These are phyloP conservation scores for Phocoena phocoena DNA, from an alignment of 2,113 vertebrate genomes.

Conservation along the genomic window DNA sequence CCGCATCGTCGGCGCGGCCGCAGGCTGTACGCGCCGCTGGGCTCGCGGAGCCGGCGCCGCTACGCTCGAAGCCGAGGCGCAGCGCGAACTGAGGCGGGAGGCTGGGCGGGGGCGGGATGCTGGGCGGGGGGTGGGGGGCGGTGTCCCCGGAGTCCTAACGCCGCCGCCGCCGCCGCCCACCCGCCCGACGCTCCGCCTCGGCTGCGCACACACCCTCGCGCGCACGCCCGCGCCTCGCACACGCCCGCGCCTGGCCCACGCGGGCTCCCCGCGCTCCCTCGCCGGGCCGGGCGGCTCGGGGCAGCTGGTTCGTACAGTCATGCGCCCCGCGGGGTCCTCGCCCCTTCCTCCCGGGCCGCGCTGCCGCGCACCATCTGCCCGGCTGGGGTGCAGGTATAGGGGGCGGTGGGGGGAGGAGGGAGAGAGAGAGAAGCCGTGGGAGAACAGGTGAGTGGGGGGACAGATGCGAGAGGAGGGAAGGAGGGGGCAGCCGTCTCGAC, in stretches of 20 bases:
- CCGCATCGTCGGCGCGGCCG: conserved; percentile 67
- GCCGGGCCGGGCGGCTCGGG: neutral
- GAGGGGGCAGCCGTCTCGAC: neutral
- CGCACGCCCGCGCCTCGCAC: conserved; percentile 53
- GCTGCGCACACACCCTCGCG: conserved; percentile 55
- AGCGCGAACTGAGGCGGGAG: conserved; percentile 65
- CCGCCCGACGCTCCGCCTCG: conserved; percentile 60
- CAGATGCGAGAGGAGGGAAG: too few species aligned
- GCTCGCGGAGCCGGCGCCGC: conserved; percentile 76
- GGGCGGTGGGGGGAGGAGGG: neutral
- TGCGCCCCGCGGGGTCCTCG: neutral
- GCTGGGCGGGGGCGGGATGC: conserved; percentile 71
- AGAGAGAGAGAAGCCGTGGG: conserved; percentile 6
- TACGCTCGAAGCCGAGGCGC: conserved; percentile 54
- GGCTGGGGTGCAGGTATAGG: conserved; percentile 68
- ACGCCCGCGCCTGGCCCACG: conserved; percentile 27
- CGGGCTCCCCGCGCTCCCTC: conserved; percentile 55
- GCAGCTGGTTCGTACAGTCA: conserved; percentile 2
- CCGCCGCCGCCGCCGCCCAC: conserved; percentile 72
- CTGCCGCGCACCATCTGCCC: conserved; percentile 38
- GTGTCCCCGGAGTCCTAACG: conserved; percentile 85
- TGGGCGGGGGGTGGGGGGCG: conserved; percentile 68
- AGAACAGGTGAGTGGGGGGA: conserved; percentile 7
- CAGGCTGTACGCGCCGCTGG: conserved; percentile 75
- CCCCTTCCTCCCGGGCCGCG: neutral